Conservation (phyloP, 1,140 invertebrate genomes). For the Schlechtendalia chinensis region DNA sequence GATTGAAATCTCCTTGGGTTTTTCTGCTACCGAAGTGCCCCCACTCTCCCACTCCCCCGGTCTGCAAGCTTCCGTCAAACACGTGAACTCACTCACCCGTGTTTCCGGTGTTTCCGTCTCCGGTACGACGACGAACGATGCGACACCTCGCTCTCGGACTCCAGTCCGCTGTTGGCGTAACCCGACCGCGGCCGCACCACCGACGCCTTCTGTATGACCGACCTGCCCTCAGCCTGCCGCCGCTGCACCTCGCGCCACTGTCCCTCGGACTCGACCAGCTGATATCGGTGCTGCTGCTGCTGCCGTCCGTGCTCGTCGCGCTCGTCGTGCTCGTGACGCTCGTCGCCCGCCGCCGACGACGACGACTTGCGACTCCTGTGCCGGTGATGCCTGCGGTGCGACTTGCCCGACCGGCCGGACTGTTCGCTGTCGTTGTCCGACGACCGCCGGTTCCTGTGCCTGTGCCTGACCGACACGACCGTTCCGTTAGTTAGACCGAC, state of each 20-base stretch:
- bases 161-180: constrained; percentile 59
- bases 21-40: too few relatives aligned
- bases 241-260: constrained; percentile 84
- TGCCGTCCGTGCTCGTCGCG: constrained; percentile 38
- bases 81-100: constrained; percentile 59
- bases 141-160: constrained; percentile 58
- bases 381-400: constrained; percentile 43
- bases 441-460: constrained; percentile 73
- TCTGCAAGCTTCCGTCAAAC: too few relatives aligned
- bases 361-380: constrained; percentile 48
- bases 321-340: constrained; percentile 17
- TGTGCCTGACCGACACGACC: constrained; percentile 63
- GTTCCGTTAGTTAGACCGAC: too few relatives aligned
- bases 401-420: constrained; percentile 70
- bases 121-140: constrained; percentile 59
- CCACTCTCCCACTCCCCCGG: too few relatives aligned
- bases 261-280: constrained; percentile 80
- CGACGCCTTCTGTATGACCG: constrained; percentile 66
- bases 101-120: constrained; percentile 65
- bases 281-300: constrained; percentile 57
- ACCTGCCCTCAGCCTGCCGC: constrained; percentile 65
- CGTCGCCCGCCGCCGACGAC: constrained; percentile 29
- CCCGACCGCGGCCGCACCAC: constrained; percentile 59
- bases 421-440: constrained; percentile 88
- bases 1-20: too few relatives aligned